Percentiles rank a stretch among this genome's conserved stretches.
Evolutionary conservation across 1,140 invertebrate species (phyloP).

Genomic region (Portunus trituberculatus): DNA sequence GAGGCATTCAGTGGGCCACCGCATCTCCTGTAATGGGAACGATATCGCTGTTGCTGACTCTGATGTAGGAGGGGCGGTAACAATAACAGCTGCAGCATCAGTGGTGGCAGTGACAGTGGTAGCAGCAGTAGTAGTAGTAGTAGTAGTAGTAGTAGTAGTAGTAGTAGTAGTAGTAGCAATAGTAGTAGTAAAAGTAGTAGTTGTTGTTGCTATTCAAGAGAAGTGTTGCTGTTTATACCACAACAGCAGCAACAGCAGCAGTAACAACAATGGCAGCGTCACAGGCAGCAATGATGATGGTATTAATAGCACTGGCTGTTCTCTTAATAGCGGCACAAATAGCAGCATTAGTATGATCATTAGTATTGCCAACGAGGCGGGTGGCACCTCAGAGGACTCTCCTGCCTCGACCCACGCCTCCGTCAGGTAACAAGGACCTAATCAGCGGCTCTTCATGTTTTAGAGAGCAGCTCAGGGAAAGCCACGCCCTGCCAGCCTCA

Average conservation of each 20-base stretch:
- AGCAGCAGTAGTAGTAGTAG: no score
- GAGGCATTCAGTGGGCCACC: no score
- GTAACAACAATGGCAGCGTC: background rate
- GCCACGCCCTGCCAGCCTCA: background rate
- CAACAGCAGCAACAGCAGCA: background rate
- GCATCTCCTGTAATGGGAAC: no score
- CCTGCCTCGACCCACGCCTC: background rate
- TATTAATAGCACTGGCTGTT: background rate
- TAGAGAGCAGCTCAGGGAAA: background rate
- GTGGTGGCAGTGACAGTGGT: no score
- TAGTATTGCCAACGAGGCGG: background rate
- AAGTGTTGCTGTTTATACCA: no score
- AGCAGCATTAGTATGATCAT: background rate
- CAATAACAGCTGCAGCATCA: no score
- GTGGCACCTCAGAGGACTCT: background rate
- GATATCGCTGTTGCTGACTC: no score
- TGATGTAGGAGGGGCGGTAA: no score
- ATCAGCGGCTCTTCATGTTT: slow-evolving; percentile 6
- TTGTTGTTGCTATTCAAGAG: no score
- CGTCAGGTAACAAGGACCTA: background rate
- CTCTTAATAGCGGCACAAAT: background rate
- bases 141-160: no score
- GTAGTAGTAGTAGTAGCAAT: no score
- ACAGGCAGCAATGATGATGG: background rate
- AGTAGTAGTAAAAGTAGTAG: no score